Evolutionary conservation across 2,888 invertebrate genomes (phyloP), one percentile per base, ranked within the genome.

Genomic region (Alviniconcha strummeri): DNA sequence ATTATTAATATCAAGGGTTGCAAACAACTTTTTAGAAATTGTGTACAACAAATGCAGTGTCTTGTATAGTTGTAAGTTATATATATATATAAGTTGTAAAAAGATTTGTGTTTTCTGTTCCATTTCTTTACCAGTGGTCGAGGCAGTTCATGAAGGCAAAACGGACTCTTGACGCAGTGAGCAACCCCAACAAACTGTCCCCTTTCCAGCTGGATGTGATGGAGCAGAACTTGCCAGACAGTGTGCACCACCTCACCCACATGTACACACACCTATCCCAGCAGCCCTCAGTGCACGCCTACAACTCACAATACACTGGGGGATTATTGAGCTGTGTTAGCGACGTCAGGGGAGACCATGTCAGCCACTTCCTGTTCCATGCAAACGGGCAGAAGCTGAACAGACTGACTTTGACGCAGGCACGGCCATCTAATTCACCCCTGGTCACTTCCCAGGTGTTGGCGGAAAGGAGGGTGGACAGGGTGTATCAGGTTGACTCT

Each of bases 401-500:
- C 81, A 72, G 55, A 64, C 74, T 80, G 80, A 74, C 80, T 56
- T 54, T 72, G 79, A 78, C 78, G 52, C 13, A 19, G 19, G 64
- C 64, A 52, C 9, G 7, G 0, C 78, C 78, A 52, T 78, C 78
- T 36, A 36, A 36, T 15, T 36, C 78, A 52, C 15, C 15, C 5
- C 60, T 78, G 1, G 36, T 78, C 13, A 9, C 60, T 6, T 78
- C 78, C 0, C 19, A 19, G 19, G 56, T 78, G 60, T 57, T 52
- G 64, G 52, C 64, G 19, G 67, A 76, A 76, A 11, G 17, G n/a
- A 54, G 11, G 19, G 19, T 55, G 55, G 64, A 76, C 9, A 52
- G 17, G n/a, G 60, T 19, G n/a, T 76, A 64, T 64, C 82, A 82
- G 55, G 76, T 82, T n/a, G 19, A 82, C 57, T 76, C 82, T 67